Evolutionary conservation across 2,113 vertebrate genomes (phyloP), one percentile per base, ranked within the genome.

Genomic region (Ophthalmolycus amberensis): DNA sequence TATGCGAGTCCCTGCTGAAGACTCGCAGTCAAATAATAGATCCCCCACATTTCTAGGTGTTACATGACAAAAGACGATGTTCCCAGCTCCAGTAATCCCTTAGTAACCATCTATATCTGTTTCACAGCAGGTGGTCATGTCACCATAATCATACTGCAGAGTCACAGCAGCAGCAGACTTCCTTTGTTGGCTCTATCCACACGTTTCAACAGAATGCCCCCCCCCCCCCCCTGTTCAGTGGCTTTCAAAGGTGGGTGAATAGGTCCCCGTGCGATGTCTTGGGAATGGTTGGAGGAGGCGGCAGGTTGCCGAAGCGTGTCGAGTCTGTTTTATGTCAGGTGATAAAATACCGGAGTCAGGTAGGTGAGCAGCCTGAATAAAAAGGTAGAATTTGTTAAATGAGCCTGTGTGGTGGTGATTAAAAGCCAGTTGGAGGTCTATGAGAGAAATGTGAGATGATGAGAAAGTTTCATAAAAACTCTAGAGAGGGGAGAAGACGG

Each of bases 111-210:
- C 67, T 40, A 74, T 81, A 84, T 75, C 74, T 42, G 79, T 79
- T 85, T 79, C 82, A 70, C 84, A 75, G 76, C 38, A 3, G 60
- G 88, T 82, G 75, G 82, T 82, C 74, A 85, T 80, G 85, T 86
- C 86, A 83, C 69, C 77, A 74, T 60, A 76, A 85, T 87, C 80
- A 83, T 59, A 80, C 37, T 10, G 76, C 54, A 34, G 50, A 71
- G 76, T 80, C 80, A 82, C 76, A 83, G 63, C 44, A 42, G 66
- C 67, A 62, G 70, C 38, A 15, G 64, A 38, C 34, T 50, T 71
- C 76, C 65, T 90, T 86, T 83, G 58, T 84, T 32, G 77, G 48
- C 29, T 63, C 71, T 66, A 75, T 86, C 85, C 71, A 73, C 82
- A 75, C 40, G 79, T 63, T 50, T 68, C 77, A 89, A 81, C 11